A percentile compares a stretch with the other conserved stretches of the same genome.
These are phyloP conservation scores for Sminthopsis crassicaudata DNA, from an alignment of 2,113 vertebrate species.

Conservation along the genomic window DNA sequence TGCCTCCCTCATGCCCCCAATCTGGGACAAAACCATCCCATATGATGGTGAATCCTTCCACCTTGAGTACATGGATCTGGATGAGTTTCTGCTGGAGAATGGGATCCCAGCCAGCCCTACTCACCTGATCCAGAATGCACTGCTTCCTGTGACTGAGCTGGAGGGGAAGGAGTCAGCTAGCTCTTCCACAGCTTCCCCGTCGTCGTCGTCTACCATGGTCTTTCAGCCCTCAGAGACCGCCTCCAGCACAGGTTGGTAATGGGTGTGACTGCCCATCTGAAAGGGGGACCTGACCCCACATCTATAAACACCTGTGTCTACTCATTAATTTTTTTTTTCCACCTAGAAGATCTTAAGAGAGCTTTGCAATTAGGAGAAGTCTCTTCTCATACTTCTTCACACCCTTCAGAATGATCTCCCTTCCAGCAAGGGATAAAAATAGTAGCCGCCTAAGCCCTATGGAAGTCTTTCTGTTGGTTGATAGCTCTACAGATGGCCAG, in stretches of 20 bases:
- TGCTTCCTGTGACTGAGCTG: constrained; percentile 87
- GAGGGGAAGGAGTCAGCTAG: constrained; percentile 85
- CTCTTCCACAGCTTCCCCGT: constrained; percentile 83
- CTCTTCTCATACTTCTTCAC: not conserved
- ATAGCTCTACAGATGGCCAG: not conserved
- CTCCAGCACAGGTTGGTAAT: constrained; percentile 84
- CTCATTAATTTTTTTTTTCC: not conserved
- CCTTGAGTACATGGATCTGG: constrained; percentile 99
- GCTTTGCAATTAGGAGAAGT: not conserved
- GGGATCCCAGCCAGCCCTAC: constrained; percentile 93
- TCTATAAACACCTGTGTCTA: not conserved
- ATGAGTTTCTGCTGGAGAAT: constrained; percentile 98
- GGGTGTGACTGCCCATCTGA: not conserved
- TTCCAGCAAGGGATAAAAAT: not conserved
- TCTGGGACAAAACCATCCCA: constrained; percentile 99
- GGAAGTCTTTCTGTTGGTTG: not conserved
- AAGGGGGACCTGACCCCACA: not conserved
- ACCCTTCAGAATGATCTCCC: not conserved
- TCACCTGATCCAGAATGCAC: constrained; percentile 88
- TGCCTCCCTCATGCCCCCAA: constrained; percentile 95
- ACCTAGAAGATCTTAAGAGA: not conserved
- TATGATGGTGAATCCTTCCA: constrained; percentile 98
- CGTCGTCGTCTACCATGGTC: constrained; percentile 84
- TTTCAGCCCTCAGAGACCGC: constrained; percentile 85
- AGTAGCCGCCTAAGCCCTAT: not conserved